phyloP scores from a whole-genome alignment of 2,113 vertebrate genomes.

The Hemibagrus wyckioides region DNA sequence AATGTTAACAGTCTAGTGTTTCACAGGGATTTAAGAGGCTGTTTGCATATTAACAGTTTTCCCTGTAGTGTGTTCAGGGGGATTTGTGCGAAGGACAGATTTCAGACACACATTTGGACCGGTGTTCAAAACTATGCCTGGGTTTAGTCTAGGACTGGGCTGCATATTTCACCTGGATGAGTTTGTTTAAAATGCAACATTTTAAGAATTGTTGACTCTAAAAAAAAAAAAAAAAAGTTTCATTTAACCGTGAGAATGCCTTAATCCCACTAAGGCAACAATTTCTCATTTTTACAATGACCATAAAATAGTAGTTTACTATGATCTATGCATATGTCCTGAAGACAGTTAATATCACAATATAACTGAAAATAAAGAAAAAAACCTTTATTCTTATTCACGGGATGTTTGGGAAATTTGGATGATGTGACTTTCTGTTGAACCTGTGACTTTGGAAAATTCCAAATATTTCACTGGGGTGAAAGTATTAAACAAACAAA shows the following conservation, averaged over 20 bases:
- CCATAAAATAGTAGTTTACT: not conserved
- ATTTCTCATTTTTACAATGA: not conserved
- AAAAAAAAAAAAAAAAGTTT: not conserved
- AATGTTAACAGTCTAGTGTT: constrained; percentile 50
- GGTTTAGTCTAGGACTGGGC: not conserved
- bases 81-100: not conserved
- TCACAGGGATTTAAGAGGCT: constrained; percentile 52
- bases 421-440: not conserved
- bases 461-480: not conserved
- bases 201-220: not conserved
- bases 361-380: not conserved
- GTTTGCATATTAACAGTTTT: constrained; percentile 36
- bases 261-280: not conserved
- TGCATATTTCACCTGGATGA: not conserved
- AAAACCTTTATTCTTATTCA: not conserved
- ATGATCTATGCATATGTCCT: not conserved
- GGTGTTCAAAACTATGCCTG: not conserved
- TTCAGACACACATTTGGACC: constrained; percentile 1
- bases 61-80: not conserved
- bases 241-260: not conserved
- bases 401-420: not conserved
- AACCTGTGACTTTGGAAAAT: not conserved
- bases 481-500: not conserved
- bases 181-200: not conserved
- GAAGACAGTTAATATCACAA: not conserved